Base-by-base conservation (phyloP, 2,888 invertebrate species). In the Catonia carolina region DNA sequence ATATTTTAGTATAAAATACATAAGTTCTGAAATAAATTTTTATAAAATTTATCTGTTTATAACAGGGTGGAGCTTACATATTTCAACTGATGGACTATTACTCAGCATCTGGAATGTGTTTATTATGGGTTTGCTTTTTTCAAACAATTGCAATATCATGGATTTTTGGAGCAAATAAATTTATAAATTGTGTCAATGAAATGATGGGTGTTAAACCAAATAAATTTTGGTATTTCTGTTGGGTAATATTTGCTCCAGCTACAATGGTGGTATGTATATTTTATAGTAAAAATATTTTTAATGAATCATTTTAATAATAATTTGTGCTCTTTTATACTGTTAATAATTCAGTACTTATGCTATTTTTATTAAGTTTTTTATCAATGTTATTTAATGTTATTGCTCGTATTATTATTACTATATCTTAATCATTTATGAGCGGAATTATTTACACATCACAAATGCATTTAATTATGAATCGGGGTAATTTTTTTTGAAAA, bases 71-170 rank as follows among this genome's bases (percentile, higher is more conserved):
- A 31, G 71, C 73, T 18, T 75, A 73, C 55, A 69, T 75, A 53
- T 75, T 75, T 63, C 75, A 75, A 63, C 61, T 75, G 53, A 74
- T 75, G 74, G 75, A 75, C 60, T 78, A 77, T 65, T 80, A 80
- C 64, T 78, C 79, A 2, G 79, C 79, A 2, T 79, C 78, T 61
- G 79, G 80, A 8, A 77, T 80, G 75, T 78, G 79, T 4, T 71
- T 80, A 53, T 69, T 80, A 10, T 80, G 79, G 79, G 78, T 80
- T 1, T 80, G 79, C 62, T 80, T 80, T 69, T 80, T 80, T 68
- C 79, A 80, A 72, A 79, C 79, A 2, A 74, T 79, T 37, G 77
- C 78, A 7, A 77, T 80, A 61, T 78, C 79, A 1, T 80, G 80
- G 80, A 74, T 78, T 35, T 80, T 79, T 62, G 80, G 80, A 7